Percentiles rank a stretch among this genome's conserved stretches.
phyloP scores from a whole-genome alignment of 2,797 vertebrate species.

The Scarus forsteni region DNA sequence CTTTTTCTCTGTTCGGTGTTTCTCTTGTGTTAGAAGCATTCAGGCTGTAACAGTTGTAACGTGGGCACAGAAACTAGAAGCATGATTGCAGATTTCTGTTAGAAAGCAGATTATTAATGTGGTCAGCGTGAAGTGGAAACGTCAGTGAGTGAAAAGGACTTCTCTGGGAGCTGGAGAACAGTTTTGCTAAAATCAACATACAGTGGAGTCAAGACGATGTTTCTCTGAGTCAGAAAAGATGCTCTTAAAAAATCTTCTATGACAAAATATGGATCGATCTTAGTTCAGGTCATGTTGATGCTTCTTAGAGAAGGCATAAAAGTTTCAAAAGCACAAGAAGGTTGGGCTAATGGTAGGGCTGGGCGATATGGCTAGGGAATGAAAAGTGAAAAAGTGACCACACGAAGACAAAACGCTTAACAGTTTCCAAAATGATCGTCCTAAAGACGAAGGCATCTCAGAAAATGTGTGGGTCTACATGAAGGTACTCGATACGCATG shows the following conservation, averaged over 20 bases:
- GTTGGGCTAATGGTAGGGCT: too few species aligned
- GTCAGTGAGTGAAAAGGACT: slow-evolving; percentile 14
- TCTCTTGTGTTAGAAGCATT: not conserved
- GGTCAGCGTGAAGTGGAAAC: slow-evolving; percentile 2
- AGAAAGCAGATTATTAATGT: slow-evolving; percentile 4
- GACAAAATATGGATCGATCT: not conserved
- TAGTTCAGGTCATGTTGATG: not conserved
- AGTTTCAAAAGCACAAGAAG: too few species aligned
- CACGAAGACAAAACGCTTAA: too few species aligned
- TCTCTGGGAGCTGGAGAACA: not conserved
- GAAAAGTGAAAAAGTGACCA: too few species aligned
- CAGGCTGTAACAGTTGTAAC: not conserved
- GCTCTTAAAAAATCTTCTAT: too few species aligned
- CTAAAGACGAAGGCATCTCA: too few species aligned
- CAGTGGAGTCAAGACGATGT: not conserved
- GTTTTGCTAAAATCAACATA: slow-evolving; percentile 4
- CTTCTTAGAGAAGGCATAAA: not conserved
- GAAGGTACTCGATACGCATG: too few species aligned
- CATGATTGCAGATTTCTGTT: not conserved
- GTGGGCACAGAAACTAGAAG: not conserved
- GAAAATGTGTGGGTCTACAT: too few species aligned
- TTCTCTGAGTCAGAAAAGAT: not conserved
- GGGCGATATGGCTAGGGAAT: too few species aligned
- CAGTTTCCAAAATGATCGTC: too few species aligned
- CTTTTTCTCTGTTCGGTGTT: not conserved